phyloP scores from a whole-genome alignment of 2,888 invertebrate species.

The Mesochorus sp. region DNA sequence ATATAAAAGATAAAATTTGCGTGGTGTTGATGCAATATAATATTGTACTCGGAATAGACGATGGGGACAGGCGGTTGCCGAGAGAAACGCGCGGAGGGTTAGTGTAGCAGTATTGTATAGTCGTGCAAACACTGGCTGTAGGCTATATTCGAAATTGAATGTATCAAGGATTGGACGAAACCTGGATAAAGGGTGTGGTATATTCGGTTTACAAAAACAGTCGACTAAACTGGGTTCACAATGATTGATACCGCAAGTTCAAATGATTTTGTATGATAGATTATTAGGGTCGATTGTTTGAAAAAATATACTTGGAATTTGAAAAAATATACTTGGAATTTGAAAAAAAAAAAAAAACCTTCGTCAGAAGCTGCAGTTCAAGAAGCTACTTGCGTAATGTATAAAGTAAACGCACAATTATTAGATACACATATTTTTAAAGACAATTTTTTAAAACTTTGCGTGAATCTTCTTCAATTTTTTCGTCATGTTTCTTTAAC shows the following conservation, averaged over 20 bases:
- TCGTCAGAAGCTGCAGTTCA: too few relatives aligned
- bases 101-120: background rate
- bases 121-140: conserved; percentile 10
- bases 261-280: background rate
- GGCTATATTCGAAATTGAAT: conserved; percentile 1
- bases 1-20: conserved; percentile 39
- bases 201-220: background rate
- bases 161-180: conserved; percentile 58
- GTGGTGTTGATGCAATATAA: conserved; percentile 52
- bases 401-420: too few relatives aligned
- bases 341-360: too few relatives aligned
- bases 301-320: background rate
- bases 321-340: background rate
- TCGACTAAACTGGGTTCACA: background rate
- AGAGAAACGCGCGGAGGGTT: conserved; percentile 16
- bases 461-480: too few relatives aligned
- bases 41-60: conserved; percentile 28
- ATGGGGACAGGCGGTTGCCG: conserved; percentile 1
- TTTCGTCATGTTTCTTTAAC: too few relatives aligned
- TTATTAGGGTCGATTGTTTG: background rate
- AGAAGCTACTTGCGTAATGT: too few relatives aligned
- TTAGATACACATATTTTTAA: too few relatives aligned
- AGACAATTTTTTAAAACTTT: too few relatives aligned
- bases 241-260: background rate
- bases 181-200: conserved; percentile 63